Conservation (phyloP, 1,140 invertebrate genomes). For the Nephotettix cincticeps region DNA sequence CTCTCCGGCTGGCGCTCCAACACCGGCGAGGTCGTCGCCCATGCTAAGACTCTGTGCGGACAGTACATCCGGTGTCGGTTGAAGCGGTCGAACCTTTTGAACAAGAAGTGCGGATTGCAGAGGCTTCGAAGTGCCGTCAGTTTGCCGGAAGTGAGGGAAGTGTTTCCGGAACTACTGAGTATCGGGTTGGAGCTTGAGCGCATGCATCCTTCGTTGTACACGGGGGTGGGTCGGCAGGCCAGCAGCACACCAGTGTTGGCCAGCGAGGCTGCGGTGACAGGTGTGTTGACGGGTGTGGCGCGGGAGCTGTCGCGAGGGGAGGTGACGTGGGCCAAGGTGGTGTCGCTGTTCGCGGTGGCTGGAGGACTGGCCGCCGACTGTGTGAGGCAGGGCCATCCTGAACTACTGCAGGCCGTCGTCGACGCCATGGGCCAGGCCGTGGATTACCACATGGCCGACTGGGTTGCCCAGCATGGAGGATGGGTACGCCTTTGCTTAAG, state of each 20-base stretch:
- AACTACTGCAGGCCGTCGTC: constrained; percentile 60
- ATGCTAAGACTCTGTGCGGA: constrained; percentile 59
- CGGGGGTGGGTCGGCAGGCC: constrained; percentile 42
- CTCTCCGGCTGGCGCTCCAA: constrained; percentile 65
- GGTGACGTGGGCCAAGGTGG: constrained; percentile 47
- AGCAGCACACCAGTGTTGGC: constrained; percentile 50
- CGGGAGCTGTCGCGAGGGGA: constrained; percentile 35
- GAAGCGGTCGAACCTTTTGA: constrained; percentile 58
- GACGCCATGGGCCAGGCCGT: constrained; percentile 61
- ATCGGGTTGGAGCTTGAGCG: constrained; percentile 64
- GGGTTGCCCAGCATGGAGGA: constrained; percentile 71
- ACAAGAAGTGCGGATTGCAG: constrained; percentile 67
- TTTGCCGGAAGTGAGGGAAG: constrained; percentile 55
- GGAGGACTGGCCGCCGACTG: constrained; percentile 69
- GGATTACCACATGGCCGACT: constrained; percentile 63
- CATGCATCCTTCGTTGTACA: constrained; percentile 57
- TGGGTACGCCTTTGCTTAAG: constrained; percentile 57
- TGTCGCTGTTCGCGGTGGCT: constrained; percentile 65
- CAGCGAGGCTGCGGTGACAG: constrained; percentile 54
- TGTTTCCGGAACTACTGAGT: constrained; percentile 56
- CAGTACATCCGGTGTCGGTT: constrained; percentile 60
- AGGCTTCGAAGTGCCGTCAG: constrained; percentile 61
- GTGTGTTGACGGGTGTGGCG: constrained; percentile 56
- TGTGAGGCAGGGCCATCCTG: constrained; percentile 62
- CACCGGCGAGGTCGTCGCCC: constrained; percentile 54